phyloP scores from a whole-genome alignment of 1,140 invertebrate species.

The Meloidogyne exigua region DNA sequence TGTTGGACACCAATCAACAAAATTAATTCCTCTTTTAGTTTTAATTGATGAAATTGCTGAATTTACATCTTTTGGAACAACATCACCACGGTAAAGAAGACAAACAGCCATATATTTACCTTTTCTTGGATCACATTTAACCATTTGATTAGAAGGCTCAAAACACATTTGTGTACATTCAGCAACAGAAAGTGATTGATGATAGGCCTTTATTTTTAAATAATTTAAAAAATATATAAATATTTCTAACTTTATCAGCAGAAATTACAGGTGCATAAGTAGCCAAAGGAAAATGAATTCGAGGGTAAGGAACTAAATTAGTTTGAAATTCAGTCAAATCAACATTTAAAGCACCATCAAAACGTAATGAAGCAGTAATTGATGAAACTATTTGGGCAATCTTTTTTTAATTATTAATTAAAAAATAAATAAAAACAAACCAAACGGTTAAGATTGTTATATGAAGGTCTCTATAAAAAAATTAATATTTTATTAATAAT shows the following conservation, averaged over 20 bases:
- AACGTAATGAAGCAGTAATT: constrained; percentile 81
- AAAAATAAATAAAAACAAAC: constrained; percentile 1
- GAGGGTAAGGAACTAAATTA: constrained; percentile 80
- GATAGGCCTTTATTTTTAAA: constrained; percentile 70
- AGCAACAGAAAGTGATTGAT: constrained; percentile 75
- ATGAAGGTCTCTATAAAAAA: constrained; percentile 71
- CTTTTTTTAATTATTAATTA: background rate
- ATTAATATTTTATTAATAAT: too few relatives aligned
- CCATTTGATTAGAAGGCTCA: constrained; percentile 80
- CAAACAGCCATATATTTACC: constrained; percentile 77
- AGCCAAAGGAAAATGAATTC: constrained; percentile 73
- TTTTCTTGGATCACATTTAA: constrained; percentile 70
- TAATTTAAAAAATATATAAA: background rate
- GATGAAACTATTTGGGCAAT: constrained; percentile 83
- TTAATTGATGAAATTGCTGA: constrained; percentile 58
- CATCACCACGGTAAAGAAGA: constrained; percentile 78
- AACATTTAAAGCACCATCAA: constrained; percentile 83
- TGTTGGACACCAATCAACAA: constrained; percentile 56
- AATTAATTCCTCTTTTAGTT: constrained; percentile 65
- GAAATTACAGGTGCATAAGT: constrained; percentile 63
- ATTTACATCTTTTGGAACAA: constrained; percentile 72
- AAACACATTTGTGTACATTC: constrained; percentile 81
- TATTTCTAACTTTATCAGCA: constrained; percentile 47
- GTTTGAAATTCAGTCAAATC: constrained; percentile 84
- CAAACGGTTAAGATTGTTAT: constrained; percentile 70